phyloP scores from a whole-genome alignment of 2,888 invertebrate species.

The Trachelus troglodyta region DNA sequence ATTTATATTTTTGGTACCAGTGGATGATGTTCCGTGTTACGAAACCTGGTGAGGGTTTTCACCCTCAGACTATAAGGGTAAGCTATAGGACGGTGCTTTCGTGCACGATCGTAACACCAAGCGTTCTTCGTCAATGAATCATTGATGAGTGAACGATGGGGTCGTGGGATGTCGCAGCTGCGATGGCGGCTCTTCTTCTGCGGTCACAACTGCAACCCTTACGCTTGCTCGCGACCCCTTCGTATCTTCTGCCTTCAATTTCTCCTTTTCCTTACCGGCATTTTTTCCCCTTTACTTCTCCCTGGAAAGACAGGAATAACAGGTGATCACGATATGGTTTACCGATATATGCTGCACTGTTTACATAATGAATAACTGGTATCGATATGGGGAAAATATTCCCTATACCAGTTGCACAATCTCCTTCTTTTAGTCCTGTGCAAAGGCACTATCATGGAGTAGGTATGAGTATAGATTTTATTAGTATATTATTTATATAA shows the following conservation, averaged over 20 bases:
- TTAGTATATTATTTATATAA: not conserved
- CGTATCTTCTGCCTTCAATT: slow-evolving; percentile 13
- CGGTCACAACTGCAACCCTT: slow-evolving; percentile 9
- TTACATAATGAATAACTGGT: slow-evolving; percentile 35
- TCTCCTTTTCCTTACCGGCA: slow-evolving; percentile 9
- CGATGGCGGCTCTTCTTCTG: slow-evolving; percentile 18
- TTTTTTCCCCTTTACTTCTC: slow-evolving; percentile 12
- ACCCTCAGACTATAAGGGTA: not conserved
- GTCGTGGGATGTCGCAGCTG: slow-evolving; percentile 62
- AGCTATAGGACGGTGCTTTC: not conserved
- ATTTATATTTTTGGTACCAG: not conserved
- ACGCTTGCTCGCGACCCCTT: slow-evolving; percentile 6
- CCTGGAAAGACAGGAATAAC: slow-evolving; percentile 46
- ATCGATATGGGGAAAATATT: slow-evolving; percentile 10
- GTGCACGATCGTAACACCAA: slow-evolving; percentile 1
- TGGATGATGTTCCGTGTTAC: not conserved
- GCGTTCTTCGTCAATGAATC: slow-evolving; percentile 51
- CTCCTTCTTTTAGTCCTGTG: not conserved
- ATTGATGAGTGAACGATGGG: slow-evolving; percentile 60
- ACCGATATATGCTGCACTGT: slow-evolving; percentile 43
- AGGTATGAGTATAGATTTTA: not conserved
- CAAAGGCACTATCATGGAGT: not conserved
- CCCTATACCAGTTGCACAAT: not conserved
- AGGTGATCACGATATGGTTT: slow-evolving; percentile 39
- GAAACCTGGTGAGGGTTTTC: not conserved